Percentiles rank a stretch among this genome's conserved stretches.
phyloP scores from a whole-genome alignment of 1,140 invertebrate genomes.

The Eupristina koningsbergeri region DNA sequence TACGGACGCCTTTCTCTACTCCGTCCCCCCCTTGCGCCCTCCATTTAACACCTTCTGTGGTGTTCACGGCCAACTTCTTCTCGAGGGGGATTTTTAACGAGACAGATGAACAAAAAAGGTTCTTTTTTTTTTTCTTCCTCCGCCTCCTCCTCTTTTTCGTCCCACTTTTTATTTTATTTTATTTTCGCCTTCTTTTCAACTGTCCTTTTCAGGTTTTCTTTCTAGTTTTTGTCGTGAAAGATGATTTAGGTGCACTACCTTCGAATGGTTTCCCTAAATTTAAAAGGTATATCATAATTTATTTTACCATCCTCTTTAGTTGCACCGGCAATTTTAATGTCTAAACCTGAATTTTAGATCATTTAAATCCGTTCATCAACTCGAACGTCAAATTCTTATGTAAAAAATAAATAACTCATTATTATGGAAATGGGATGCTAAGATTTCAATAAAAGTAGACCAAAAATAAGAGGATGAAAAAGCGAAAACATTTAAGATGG shows the following conservation, averaged over 20 bases:
- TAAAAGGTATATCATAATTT: neutral
- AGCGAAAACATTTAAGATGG: neutral
- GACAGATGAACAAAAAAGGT: neutral
- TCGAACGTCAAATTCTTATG: neutral
- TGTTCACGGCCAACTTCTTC: neutral
- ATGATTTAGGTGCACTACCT: constrained; percentile 12
- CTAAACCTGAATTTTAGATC: neutral
- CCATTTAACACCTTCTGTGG: constrained; percentile 33
- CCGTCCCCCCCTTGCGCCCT: neutral
- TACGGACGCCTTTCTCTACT: constrained; percentile 56
- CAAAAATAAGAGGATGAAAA: neutral
- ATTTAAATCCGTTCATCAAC: neutral
- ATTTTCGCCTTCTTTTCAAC: neutral
- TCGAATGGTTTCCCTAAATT: constrained; percentile 1
- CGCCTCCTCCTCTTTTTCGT: neutral
- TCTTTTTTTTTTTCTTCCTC: neutral
- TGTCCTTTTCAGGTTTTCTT: constrained; percentile 20
- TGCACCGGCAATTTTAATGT: neutral
- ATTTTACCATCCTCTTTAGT: neutral
- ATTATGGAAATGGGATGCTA: no score
- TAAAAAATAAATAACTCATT: neutral
- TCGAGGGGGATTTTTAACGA: constrained; percentile 18
- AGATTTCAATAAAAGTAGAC: neutral
- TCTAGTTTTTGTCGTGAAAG: constrained; percentile 11
- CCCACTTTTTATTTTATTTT: neutral